A percentile compares a stretch with the other conserved stretches of the same genome.
Evolutionary conservation across 2,797 vertebrate species (phyloP).

Genomic region (Arnoldichthys spilopterus): DNA sequence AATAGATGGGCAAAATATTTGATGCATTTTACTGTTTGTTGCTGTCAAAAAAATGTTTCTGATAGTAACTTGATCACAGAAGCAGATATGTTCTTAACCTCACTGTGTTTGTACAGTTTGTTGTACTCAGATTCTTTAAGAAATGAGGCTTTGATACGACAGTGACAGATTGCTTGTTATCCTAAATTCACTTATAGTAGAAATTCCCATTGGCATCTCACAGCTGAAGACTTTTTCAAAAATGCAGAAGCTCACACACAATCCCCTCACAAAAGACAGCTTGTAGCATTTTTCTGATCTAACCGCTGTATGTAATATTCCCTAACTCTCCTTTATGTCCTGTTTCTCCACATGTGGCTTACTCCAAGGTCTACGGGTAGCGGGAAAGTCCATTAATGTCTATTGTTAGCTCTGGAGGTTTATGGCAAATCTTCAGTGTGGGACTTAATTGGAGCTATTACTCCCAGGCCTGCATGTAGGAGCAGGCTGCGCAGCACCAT

Average conservation of each 20-base stretch:
- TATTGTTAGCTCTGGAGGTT: slow-evolving; percentile 17
- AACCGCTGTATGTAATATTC: background rate
- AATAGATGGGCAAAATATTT: background rate
- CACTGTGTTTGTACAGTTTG: background rate
- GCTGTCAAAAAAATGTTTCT: no score
- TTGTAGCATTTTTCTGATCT: background rate
- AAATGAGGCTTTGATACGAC: background rate
- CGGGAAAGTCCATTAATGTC: slow-evolving; percentile 28
- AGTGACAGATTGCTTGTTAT: background rate
- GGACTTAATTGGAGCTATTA: slow-evolving; percentile 44
- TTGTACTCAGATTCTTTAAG: background rate
- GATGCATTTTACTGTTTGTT: background rate
- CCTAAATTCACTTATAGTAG: background rate
- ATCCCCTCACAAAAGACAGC: background rate
- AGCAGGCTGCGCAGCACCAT: slow-evolving; percentile 34
- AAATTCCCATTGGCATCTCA: background rate
- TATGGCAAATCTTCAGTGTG: slow-evolving; percentile 23
- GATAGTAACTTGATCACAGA: no score
- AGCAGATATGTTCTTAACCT: no score
- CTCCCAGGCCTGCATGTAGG: slow-evolving; percentile 34
- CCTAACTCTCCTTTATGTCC: background rate
- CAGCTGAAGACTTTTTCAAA: background rate
- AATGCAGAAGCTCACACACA: background rate
- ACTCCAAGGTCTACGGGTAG: background rate
- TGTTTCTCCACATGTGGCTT: background rate